phyloP scores from a whole-genome alignment of 1,140 invertebrate genomes.

The Macrosteles quadrilineatus region DNA sequence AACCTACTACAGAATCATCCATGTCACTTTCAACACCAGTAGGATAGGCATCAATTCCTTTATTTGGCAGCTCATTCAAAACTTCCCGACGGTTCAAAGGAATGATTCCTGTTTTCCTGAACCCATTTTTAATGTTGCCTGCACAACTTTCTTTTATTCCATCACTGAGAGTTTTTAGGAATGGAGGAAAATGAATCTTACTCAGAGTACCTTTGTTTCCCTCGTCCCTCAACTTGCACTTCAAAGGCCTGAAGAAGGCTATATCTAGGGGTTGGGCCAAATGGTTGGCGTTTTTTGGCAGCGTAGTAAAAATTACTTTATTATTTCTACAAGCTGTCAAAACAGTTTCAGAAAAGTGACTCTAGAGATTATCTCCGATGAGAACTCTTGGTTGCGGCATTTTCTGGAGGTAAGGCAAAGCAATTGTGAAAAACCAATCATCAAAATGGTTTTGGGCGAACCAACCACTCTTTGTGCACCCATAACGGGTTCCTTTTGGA shows the following conservation, averaged over 20 bases:
- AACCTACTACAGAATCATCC: too few relatives aligned
- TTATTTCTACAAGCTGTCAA: slow-evolving; percentile 33
- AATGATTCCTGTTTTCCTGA: background rate
- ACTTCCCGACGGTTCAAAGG: background rate
- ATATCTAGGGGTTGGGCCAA: background rate
- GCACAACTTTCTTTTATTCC: background rate
- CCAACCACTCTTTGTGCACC: slow-evolving; percentile 38
- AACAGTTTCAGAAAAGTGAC: slow-evolving; percentile 38
- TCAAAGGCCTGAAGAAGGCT: background rate
- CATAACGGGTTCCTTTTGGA: slow-evolving; percentile 26
- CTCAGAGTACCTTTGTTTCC: slow-evolving; percentile 9
- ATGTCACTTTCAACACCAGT: too few relatives aligned
- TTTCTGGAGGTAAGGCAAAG: slow-evolving; percentile 19
- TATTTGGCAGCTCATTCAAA: background rate
- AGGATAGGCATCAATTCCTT: background rate
- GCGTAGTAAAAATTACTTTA: slow-evolving; percentile 32
- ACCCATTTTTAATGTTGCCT: slow-evolving; percentile 6
- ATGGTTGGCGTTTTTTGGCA: background rate
- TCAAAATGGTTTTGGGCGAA: slow-evolving; percentile 43
- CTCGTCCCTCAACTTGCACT: background rate
- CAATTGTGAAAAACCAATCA: slow-evolving; percentile 40
- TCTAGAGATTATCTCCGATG: slow-evolving; percentile 45
- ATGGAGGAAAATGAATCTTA: background rate
- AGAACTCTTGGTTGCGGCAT: slow-evolving; percentile 26
- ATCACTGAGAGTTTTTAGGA: background rate